These are phyloP conservation scores for Neocrepidodera transversa DNA, from an alignment of 2,888 invertebrate species.

Conservation along the genomic window DNA sequence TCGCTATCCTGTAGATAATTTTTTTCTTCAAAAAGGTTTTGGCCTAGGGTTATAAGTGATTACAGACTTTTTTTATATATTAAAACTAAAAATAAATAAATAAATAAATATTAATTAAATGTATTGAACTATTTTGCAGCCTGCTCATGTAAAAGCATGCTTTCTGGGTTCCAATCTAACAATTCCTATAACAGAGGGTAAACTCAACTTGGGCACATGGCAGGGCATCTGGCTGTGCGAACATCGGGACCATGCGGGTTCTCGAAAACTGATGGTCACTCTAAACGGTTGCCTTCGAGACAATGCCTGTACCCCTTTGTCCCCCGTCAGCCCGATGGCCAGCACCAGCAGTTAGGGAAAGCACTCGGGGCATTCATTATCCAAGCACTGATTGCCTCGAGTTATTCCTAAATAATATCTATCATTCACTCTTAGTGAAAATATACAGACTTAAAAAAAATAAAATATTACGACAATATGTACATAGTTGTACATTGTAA, in stretches of 20 bases:
- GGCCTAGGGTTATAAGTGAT: too few species aligned
- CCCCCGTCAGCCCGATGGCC: constrained; percentile 84
- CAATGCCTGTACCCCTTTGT: constrained; percentile 84
- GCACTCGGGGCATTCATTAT: constrained; percentile 63
- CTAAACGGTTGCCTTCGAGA: constrained; percentile 90
- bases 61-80: too few species aligned
- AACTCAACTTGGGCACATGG: constrained; percentile 95
- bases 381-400: constrained; percentile 61
- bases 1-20: too few species aligned
- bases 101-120: too few species aligned
- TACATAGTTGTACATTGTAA: constrained; percentile 61
- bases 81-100: too few species aligned
- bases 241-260: constrained; percentile 95
- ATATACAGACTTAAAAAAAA: constrained; percentile 40
- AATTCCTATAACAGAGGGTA: constrained; percentile 95
- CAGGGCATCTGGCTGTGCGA: constrained; percentile 99
- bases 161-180: constrained; percentile 95
- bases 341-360: constrained; percentile 92
- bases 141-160: constrained; percentile 96
- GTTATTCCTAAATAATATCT: constrained; percentile 38
- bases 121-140: constrained; percentile 68
- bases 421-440: constrained; percentile 19
- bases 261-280: constrained; percentile 84
- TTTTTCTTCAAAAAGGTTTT: too few species aligned
- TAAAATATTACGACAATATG: constrained; percentile 60